A percentile compares a stretch with the other conserved stretches of the same genome.
Conservation (phyloP, 1,140 invertebrate genomes). For the Coenobita brevimanus region DNA sequence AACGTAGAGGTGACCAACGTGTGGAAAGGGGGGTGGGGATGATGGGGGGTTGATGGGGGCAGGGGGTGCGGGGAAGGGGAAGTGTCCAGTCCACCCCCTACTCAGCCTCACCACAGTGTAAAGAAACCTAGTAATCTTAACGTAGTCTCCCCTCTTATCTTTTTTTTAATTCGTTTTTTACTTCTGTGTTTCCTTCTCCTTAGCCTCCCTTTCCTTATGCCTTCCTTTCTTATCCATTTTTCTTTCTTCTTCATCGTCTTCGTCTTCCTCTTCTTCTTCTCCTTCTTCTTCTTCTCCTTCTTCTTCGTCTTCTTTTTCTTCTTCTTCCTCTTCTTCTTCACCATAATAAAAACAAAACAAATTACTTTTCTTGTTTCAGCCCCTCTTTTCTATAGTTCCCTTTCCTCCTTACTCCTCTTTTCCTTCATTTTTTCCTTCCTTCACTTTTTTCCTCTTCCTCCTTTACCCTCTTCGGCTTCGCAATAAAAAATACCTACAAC, state of each 20-base stretch:
- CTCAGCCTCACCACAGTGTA: no score
- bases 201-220: background rate
- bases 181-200: background rate
- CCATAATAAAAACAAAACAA: no score
- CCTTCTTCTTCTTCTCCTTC: conserved; percentile 1
- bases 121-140: no score
- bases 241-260: background rate
- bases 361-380: no score
- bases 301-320: background rate
- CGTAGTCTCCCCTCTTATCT: background rate
- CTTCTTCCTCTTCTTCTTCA: background rate
- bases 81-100: no score
- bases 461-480: background rate
- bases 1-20: conserved; percentile 36
- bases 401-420: background rate
- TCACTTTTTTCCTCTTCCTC: background rate
- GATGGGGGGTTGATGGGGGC: no score
- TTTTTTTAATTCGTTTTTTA: background rate
- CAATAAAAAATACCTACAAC: background rate
- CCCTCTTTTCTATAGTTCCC: background rate
- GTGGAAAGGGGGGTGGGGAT: no score
- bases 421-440: background rate
- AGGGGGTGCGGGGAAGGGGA: no score
- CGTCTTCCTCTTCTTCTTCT: background rate
- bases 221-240: background rate